These are phyloP conservation scores for Elephantulus edwardii DNA, from an alignment of 2,113 vertebrate genomes.

Conservation along the genomic window DNA sequence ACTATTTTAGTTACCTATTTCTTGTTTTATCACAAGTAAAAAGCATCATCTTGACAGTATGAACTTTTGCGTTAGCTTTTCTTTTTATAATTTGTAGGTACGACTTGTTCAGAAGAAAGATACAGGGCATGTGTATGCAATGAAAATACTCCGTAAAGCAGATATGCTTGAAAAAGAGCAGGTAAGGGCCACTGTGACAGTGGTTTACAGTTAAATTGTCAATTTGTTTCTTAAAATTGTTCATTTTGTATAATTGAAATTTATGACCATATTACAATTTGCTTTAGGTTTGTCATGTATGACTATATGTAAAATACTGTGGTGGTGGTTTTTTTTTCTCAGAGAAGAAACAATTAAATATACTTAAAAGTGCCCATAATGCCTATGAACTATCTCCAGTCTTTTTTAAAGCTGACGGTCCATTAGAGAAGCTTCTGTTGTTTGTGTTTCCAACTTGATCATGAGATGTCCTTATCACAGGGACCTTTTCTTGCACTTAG, in stretches of 20 bases:
- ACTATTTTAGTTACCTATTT: slow-evolving; percentile 13
- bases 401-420: background rate
- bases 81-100: slow-evolving; percentile 84
- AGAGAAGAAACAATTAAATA: background rate
- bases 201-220: background rate
- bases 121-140: slow-evolving; percentile 97
- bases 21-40: background rate
- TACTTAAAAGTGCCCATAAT: slow-evolving; percentile 50
- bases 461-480: background rate
- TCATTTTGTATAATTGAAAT: slow-evolving; percentile 46
- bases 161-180: slow-evolving; percentile 99
- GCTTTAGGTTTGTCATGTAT: slow-evolving; percentile 44
- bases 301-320: background rate
- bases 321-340: slow-evolving; percentile 1
- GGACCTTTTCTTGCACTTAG: background rate
- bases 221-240: background rate
- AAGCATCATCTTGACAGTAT: background rate
- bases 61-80: background rate
- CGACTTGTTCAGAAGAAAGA: slow-evolving; percentile 99
- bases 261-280: slow-evolving; percentile 40
- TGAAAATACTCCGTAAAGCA: slow-evolving; percentile 98
- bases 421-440: background rate
- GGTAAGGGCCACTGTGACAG: slow-evolving; percentile 79
- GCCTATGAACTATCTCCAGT: background rate
- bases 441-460: background rate